phyloP scores from a whole-genome alignment of 2,888 invertebrate genomes.

The Mimas tiliae region DNA sequence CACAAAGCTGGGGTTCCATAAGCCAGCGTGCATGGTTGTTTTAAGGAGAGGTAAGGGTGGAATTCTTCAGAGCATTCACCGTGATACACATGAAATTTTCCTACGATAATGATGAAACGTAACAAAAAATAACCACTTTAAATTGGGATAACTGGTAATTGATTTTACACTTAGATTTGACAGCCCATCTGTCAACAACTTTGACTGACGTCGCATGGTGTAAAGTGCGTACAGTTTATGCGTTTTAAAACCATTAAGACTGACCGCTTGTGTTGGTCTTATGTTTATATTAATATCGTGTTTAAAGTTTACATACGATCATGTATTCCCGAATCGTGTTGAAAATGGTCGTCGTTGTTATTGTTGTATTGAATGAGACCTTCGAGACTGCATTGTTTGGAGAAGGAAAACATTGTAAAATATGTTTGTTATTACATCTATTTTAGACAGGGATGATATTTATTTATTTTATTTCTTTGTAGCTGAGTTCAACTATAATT shows the following conservation, averaged over 20 bases:
- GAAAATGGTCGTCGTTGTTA: constrained; percentile 2
- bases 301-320: not conserved
- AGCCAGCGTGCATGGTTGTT: too few relatives aligned
- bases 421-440: constrained; percentile 16
- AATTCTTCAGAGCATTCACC: too few relatives aligned
- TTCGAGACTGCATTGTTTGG: constrained; percentile 12
- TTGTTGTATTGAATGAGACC: constrained; percentile 6
- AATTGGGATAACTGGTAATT: not conserved
- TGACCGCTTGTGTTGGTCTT: not conserved
- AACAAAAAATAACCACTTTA: not conserved
- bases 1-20: too few relatives aligned
- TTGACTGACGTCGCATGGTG: not conserved
- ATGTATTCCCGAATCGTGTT: not conserved
- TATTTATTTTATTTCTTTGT: not conserved
- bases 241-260: constrained; percentile 10
- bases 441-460: not conserved
- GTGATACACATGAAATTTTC: too few relatives aligned
- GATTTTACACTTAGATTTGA: constrained; percentile 12
- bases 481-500: not conserved
- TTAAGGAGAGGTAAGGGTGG: too few relatives aligned
- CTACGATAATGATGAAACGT: not conserved
- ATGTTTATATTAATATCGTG: constrained; percentile 7
- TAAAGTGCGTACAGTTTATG: not conserved
- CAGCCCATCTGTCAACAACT: not conserved
- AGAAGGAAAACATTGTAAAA: not conserved